Percentiles rank a stretch among this genome's conserved stretches.
phyloP scores from a whole-genome alignment of 2,113 vertebrate genomes.

The Brachionichthys hirsutus region DNA sequence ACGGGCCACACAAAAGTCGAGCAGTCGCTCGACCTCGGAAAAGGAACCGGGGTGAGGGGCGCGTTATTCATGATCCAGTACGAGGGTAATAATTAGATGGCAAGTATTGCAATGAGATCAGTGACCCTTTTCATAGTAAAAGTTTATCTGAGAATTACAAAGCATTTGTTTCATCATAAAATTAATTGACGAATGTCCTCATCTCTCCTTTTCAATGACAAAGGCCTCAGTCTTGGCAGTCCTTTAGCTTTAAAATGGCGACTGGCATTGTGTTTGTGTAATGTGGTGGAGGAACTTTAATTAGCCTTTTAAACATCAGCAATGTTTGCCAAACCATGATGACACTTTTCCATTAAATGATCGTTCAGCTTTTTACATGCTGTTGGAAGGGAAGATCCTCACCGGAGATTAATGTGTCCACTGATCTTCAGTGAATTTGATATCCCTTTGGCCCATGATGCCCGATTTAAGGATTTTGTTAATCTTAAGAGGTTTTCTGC shows the following conservation, averaged over 20 bases:
- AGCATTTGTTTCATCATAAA: slow-evolving; percentile 18
- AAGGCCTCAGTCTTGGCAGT: slow-evolving; percentile 11
- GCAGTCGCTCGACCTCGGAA: slow-evolving; percentile 7
- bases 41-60: slow-evolving; percentile 18
- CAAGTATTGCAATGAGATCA: slow-evolving; percentile 42
- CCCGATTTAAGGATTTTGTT: too few species aligned
- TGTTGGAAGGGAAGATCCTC: slow-evolving; percentile 11
- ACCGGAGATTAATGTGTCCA: slow-evolving; percentile 4
- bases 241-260: slow-evolving; percentile 20
- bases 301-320: slow-evolving; percentile 28
- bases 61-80: slow-evolving; percentile 70
- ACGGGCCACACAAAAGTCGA: slow-evolving; percentile 10
- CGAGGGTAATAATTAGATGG: slow-evolving; percentile 57
- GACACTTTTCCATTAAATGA: slow-evolving; percentile 40
- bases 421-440: slow-evolving; percentile 6
- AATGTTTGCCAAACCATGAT: slow-evolving; percentile 32
- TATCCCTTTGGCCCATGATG: neutral
- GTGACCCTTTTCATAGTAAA: too few species aligned
- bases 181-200: slow-evolving; percentile 9
- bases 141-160: slow-evolving; percentile 2
- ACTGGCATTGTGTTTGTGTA: slow-evolving; percentile 7
- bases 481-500: too few species aligned
- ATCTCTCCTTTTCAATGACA: slow-evolving; percentile 1
- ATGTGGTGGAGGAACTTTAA: slow-evolving; percentile 3
- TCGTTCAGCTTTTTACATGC: slow-evolving; percentile 18